A percentile compares a stretch with the other conserved stretches of the same genome.
phyloP scores from a whole-genome alignment of 2,797 vertebrate genomes.

The Pampus argenteus region DNA sequence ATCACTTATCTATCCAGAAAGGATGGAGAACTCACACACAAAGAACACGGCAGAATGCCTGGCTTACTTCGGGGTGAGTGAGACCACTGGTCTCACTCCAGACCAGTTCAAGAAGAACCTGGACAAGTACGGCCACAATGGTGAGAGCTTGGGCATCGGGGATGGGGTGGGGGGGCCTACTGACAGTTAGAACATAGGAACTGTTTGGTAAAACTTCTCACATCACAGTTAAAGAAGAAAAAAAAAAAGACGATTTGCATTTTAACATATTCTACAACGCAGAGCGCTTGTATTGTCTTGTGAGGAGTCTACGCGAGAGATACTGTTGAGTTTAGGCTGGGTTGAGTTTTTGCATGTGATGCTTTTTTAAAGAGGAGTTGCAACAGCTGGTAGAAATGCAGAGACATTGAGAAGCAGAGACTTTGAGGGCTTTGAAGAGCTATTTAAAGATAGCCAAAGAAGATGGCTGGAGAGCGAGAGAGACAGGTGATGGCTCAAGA shows the following conservation, averaged over 20 bases:
- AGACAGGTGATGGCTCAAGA: conserved; percentile 85
- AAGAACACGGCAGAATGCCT: conserved; percentile 87
- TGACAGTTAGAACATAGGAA: conserved; percentile 11
- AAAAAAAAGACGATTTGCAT: too few relatives aligned
- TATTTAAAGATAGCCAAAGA: conserved; percentile 83
- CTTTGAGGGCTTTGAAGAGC: conserved; percentile 80
- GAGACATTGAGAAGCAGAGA: conserved; percentile 81
- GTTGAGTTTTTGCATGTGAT: conserved; percentile 46
- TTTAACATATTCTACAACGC: conserved; percentile 13
- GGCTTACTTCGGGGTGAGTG: conserved; percentile 88
- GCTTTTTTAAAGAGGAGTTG: conserved; percentile 53
- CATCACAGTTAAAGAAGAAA: conserved; percentile 9
- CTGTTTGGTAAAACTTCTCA: conserved; percentile 23
- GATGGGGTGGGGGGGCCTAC: conserved; percentile 40
- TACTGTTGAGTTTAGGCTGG: background rate
- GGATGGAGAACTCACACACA: conserved; percentile 90
- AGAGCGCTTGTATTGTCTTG: background rate
- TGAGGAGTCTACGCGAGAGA: conserved; percentile 26
- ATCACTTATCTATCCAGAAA: conserved; percentile 77
- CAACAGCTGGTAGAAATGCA: conserved; percentile 81
- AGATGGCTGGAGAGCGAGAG: conserved; percentile 78
- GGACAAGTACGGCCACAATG: conserved; percentile 91
- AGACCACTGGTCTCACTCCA: conserved; percentile 83
- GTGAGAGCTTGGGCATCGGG: conserved; percentile 81
- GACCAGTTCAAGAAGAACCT: conserved; percentile 92